These are phyloP conservation scores for Phoeniculus purpureus DNA, from an alignment of 2,797 vertebrate genomes.

Conservation along the genomic window DNA sequence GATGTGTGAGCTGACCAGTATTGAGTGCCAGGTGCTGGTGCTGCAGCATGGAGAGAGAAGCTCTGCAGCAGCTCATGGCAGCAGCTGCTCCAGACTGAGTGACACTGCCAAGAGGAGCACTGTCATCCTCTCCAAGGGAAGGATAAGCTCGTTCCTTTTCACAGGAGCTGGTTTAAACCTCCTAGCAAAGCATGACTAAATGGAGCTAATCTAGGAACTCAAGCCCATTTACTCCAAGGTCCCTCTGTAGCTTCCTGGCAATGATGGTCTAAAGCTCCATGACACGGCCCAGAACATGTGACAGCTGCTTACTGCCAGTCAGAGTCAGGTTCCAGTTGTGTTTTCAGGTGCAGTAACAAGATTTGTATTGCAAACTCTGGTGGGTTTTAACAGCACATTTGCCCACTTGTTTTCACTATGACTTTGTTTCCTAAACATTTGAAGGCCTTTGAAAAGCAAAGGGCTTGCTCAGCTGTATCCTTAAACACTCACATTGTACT, in stretches of 20 bases:
- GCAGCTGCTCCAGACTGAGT: background rate
- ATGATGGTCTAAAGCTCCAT: background rate
- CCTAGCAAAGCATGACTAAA: background rate
- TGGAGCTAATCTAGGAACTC: background rate
- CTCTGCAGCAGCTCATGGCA: background rate
- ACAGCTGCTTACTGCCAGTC: background rate
- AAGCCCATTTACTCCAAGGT: background rate
- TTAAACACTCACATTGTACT: conserved; percentile 22
- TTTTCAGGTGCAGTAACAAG: background rate
- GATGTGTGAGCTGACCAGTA: background rate
- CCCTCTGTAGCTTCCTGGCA: background rate
- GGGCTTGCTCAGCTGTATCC: conserved; percentile 25
- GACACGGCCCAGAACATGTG: background rate
- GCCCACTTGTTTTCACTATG: background rate
- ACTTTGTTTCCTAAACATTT: conserved; percentile 55
- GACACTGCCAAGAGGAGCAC: background rate
- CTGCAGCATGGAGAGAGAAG: background rate
- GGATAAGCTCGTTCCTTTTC: background rate
- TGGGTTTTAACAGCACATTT: background rate
- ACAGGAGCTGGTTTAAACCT: background rate
- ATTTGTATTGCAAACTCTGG: background rate
- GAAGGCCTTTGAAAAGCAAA: conserved; percentile 34
- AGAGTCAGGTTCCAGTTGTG: background rate
- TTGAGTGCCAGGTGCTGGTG: background rate
- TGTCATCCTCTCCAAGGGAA: background rate